Percentiles rank a stretch among this genome's conserved stretches.
Conservation (phyloP, 2,888 invertebrate genomes). For the Notodonta dromedarius region DNA sequence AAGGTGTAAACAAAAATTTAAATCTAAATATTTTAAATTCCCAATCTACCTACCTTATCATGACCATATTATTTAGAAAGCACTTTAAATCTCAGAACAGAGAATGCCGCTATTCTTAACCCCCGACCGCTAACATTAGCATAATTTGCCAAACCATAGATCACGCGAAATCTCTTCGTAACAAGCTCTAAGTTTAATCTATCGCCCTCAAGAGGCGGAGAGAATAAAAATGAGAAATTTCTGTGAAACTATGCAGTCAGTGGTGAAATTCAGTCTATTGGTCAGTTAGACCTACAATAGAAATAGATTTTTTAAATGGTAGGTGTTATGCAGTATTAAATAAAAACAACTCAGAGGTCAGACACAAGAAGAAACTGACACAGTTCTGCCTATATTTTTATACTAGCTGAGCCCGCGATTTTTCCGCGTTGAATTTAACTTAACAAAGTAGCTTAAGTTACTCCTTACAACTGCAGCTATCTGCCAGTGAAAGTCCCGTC, state of each 20-base stretch:
- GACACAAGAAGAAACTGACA: too few species aligned
- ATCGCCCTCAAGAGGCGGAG: neutral
- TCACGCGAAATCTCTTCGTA: conserved; percentile 8
- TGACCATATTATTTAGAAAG: neutral
- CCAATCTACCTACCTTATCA: neutral
- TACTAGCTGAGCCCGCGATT: too few species aligned
- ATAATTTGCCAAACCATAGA: conserved; percentile 3
- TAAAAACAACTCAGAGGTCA: too few species aligned
- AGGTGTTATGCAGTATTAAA: too few species aligned
- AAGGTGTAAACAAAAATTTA: too few species aligned
- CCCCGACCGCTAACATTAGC: conserved; percentile 2
- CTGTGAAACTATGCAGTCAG: neutral
- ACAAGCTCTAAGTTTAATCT: conserved; percentile 8
- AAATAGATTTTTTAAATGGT: too few species aligned
- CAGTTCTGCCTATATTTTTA: too few species aligned
- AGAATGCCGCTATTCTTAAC: neutral
- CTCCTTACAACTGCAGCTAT: too few species aligned
- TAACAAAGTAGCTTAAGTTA: too few species aligned
- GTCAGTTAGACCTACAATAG: neutral
- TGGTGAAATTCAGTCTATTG: neutral
- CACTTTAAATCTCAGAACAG: neutral
- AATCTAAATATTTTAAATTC: neutral
- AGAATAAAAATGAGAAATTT: conserved; percentile 1
- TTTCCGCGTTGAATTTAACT: too few species aligned
- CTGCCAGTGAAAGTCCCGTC: too few species aligned